A percentile compares a stretch with the other conserved stretches of the same genome.
phyloP scores from a whole-genome alignment of 2,113 vertebrate genomes.

The Glaucidium brasilianum region DNA sequence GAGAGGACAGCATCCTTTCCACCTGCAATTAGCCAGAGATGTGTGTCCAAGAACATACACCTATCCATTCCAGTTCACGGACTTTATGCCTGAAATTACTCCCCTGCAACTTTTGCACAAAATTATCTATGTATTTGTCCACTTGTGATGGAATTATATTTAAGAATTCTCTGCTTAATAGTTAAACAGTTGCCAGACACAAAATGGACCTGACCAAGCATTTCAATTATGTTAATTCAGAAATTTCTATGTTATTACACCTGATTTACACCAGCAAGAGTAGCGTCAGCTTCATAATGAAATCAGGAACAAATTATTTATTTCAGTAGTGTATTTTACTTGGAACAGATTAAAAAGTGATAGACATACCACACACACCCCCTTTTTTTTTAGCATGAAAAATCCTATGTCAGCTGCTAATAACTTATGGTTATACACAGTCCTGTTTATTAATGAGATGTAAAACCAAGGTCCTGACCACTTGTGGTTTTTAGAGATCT shows the following conservation, averaged over 20 bases:
- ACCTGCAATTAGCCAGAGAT: neutral
- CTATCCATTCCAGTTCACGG: too few species aligned
- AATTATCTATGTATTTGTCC: neutral
- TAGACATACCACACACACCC: too few species aligned
- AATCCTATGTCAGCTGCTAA: neutral
- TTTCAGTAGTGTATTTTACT: neutral
- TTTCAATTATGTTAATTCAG: neutral
- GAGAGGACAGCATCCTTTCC: neutral
- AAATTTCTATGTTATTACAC: neutral
- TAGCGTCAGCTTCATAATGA: neutral
- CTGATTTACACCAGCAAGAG: neutral
- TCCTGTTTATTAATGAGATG: constrained; percentile 1
- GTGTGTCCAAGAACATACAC: neutral
- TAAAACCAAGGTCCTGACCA: constrained; percentile 23
- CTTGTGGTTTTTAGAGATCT: neutral
- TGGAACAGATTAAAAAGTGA: neutral
- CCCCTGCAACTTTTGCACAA: neutral
- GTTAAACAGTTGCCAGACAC: neutral
- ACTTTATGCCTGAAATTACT: neutral
- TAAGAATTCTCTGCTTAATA: neutral
- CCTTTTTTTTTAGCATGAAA: neutral
- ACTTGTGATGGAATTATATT: neutral
- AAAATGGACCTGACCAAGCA: neutral
- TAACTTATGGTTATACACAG: neutral
- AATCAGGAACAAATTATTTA: neutral